Evolutionary conservation across 2,797 vertebrate species (phyloP).

Genomic region (Alcedo atthis): DNA sequence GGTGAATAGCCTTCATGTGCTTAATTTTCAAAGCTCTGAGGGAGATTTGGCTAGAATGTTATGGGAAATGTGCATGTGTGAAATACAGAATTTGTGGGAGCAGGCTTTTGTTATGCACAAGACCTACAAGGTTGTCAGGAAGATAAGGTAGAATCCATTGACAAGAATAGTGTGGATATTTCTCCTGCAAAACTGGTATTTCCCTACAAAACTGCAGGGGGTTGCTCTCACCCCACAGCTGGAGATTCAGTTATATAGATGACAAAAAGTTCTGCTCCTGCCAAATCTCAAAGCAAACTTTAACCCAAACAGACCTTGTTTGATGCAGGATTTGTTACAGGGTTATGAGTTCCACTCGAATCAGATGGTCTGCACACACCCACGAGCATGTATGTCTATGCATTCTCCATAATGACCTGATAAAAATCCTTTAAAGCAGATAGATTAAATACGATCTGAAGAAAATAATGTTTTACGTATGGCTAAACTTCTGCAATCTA

Average conservation of each 20-base stretch:
- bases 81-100: neutral
- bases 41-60: neutral
- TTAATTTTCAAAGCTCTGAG: slow-evolving; percentile 34
- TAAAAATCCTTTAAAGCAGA: neutral
- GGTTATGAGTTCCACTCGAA: neutral
- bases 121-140: neutral
- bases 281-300: neutral
- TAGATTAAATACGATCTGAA: neutral
- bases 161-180: neutral
- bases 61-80: neutral
- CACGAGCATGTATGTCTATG: accelerated
- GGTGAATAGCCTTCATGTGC: neutral
- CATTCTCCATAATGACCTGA: neutral
- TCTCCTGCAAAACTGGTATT: neutral
- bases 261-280: neutral
- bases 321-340: neutral
- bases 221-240: neutral
- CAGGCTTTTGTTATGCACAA: neutral
- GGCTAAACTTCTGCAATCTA: neutral
- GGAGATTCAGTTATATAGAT: neutral
- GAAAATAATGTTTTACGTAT: neutral
- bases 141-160: neutral
- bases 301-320: neutral
- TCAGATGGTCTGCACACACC: too few relatives aligned
- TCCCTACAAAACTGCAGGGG: neutral